phyloP scores from a whole-genome alignment of 2,113 vertebrate species.

The Limnothrissa miodon region DNA sequence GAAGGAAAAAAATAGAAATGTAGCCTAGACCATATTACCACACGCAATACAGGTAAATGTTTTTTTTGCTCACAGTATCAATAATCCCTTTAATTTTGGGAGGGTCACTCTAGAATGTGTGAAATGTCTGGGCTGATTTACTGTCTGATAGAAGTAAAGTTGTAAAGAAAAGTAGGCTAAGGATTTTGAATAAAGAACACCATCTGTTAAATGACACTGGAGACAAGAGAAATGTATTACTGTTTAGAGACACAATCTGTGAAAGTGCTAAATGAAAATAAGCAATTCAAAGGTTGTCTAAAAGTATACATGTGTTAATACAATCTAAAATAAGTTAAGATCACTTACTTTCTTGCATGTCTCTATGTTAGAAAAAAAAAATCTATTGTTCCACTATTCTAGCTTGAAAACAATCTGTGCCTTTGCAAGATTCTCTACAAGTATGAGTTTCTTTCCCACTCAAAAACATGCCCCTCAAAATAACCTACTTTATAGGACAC shows the following conservation, averaged over 20 bases:
- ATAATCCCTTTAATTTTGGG: background rate
- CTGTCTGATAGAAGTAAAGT: background rate
- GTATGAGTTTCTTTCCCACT: background rate
- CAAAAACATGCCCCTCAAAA: background rate
- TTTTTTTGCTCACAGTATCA: slow-evolving; percentile 4
- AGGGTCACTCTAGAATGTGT: background rate
- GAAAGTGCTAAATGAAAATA: slow-evolving; percentile 5
- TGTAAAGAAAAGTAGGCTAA: background rate
- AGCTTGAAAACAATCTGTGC: background rate
- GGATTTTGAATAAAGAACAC: background rate
- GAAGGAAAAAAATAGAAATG: background rate
- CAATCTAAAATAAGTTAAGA: slow-evolving; percentile 15
- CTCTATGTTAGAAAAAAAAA: slow-evolving; percentile 3
- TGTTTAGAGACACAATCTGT: background rate
- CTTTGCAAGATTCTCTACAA: background rate
- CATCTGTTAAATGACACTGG: background rate
- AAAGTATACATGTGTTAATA: slow-evolving; percentile 4
- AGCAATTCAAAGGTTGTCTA: slow-evolving; percentile 5
- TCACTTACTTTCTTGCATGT: background rate
- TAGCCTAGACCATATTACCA: background rate
- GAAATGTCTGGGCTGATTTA: background rate
- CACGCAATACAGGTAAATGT: background rate
- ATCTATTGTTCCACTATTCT: background rate
- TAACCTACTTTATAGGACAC: background rate
- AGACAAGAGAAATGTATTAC: background rate